Conservation (phyloP, 2,888 invertebrate genomes). For the Trichopoda pennipes region DNA sequence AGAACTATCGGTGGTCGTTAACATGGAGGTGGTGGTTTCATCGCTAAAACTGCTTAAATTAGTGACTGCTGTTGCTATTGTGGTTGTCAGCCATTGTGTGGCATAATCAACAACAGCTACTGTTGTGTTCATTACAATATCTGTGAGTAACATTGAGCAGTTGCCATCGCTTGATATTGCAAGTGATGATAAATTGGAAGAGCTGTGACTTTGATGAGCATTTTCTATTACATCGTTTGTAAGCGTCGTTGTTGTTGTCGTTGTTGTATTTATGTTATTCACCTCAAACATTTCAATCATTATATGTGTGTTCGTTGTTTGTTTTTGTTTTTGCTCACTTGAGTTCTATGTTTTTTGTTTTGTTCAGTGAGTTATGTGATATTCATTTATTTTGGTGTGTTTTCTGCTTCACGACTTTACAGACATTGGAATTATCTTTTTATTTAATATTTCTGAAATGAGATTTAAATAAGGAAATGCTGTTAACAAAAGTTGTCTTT, state of each 20-base stretch:
- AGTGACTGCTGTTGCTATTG: conserved; percentile 46
- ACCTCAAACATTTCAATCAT: conserved; percentile 57
- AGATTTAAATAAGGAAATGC: not conserved
- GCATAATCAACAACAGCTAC: conserved; percentile 59
- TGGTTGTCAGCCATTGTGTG: conserved; percentile 58
- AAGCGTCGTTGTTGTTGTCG: conserved; percentile 44
- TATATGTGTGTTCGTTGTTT: not conserved
- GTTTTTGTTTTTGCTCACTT: not conserved
- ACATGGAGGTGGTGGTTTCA: conserved; percentile 9
- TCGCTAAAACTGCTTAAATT: conserved; percentile 50
- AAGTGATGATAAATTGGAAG: not conserved
- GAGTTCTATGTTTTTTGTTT: not conserved
- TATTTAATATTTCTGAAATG: conserved; percentile 14
- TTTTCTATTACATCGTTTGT: conserved; percentile 39
- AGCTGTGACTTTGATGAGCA: conserved; percentile 31
- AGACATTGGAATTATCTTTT: not conserved
- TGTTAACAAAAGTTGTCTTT: not conserved
- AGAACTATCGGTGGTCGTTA: not conserved
- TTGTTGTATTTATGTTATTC: conserved; percentile 48
- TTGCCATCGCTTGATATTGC: conserved; percentile 8
- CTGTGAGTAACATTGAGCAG: conserved; percentile 36
- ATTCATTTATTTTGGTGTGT: not conserved
- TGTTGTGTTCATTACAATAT: conserved; percentile 54
- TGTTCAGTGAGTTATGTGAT: not conserved
- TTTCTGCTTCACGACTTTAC: not conserved